phyloP scores from a whole-genome alignment of 2,888 invertebrate genomes.

The Meteorus cinctellus region DNA sequence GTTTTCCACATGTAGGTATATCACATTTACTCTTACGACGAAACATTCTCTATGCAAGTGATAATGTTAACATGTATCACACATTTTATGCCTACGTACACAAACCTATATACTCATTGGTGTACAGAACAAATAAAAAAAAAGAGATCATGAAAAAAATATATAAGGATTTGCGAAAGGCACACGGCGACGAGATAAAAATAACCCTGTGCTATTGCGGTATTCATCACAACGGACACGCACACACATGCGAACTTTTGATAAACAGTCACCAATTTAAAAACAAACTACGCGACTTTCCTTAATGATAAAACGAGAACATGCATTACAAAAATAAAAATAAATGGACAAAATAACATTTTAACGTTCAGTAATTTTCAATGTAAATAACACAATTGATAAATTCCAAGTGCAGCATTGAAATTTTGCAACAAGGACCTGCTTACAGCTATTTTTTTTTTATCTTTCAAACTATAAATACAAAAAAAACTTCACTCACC shows the following conservation, averaged over 20 bases:
- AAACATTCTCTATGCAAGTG: constrained; percentile 3
- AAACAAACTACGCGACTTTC: constrained; percentile 13
- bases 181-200: constrained; percentile 32
- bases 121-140: not conserved
- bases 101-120: not conserved
- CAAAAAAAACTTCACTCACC: constrained; percentile 34
- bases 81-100: constrained; percentile 59
- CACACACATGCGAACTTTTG: not conserved
- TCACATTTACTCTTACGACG: not conserved
- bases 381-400: too few relatives aligned
- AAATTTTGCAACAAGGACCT: not conserved
- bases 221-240: not conserved
- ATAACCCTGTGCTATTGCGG: constrained; percentile 30
- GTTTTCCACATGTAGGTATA: too few relatives aligned
- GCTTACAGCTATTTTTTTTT: not conserved
- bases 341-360: not conserved
- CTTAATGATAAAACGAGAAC: constrained; percentile 3
- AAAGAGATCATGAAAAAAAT: constrained; percentile 8
- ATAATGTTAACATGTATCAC: constrained; percentile 48
- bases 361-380: too few relatives aligned
- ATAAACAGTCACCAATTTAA: constrained; percentile 11
- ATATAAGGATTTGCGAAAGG: constrained; percentile 22
- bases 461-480: not conserved
- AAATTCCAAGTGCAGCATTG: too few relatives aligned
- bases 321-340: not conserved